A percentile compares a stretch with the other conserved stretches of the same genome.
These are phyloP conservation scores for Diploptera punctata DNA, from an alignment of 2,888 invertebrate genomes.

Conservation along the genomic window DNA sequence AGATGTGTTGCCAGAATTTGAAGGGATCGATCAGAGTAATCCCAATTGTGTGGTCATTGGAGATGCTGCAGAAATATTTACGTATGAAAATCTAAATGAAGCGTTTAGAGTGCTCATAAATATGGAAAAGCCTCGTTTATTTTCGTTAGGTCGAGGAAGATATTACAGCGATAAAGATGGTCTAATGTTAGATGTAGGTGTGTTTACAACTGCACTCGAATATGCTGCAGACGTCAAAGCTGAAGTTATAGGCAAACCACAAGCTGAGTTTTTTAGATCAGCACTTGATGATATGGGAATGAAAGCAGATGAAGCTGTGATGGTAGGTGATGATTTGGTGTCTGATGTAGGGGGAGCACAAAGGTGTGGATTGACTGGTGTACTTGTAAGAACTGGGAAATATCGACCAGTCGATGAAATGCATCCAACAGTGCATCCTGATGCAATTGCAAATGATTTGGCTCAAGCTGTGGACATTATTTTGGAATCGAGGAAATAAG, in stretches of 20 bases:
- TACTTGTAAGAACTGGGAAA: slow-evolving; percentile 64
- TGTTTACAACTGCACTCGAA: slow-evolving; percentile 83
- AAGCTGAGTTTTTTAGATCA: slow-evolving; percentile 55
- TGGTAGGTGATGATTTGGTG: slow-evolving; percentile 65
- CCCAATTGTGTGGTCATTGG: slow-evolving; percentile 64
- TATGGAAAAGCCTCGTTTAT: slow-evolving; percentile 41
- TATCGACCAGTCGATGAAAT: slow-evolving; percentile 58
- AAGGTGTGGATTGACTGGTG: slow-evolving; percentile 58
- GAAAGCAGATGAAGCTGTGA: slow-evolving; percentile 54
- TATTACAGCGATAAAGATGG: slow-evolving; percentile 31
- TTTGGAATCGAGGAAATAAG: slow-evolving; percentile 10
- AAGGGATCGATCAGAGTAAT: slow-evolving; percentile 51
- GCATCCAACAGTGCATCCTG: slow-evolving; percentile 58
- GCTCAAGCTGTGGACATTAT: slow-evolving; percentile 55
- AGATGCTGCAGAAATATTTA: slow-evolving; percentile 59
- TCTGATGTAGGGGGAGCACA: slow-evolving; percentile 64
- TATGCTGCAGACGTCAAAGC: slow-evolving; percentile 95
- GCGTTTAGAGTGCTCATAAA: slow-evolving; percentile 56
- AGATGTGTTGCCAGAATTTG: slow-evolving; percentile 51
- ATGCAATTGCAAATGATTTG: slow-evolving; percentile 59
- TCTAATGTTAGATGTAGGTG: slow-evolving; percentile 35
- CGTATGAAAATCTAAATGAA: slow-evolving; percentile 58
- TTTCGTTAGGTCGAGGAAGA: slow-evolving; percentile 32
- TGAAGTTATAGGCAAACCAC: slow-evolving; percentile 63
- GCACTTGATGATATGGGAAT: slow-evolving; percentile 57